Base-by-base conservation (phyloP, 2,113 vertebrate species). In the Bos indicus region DNA sequence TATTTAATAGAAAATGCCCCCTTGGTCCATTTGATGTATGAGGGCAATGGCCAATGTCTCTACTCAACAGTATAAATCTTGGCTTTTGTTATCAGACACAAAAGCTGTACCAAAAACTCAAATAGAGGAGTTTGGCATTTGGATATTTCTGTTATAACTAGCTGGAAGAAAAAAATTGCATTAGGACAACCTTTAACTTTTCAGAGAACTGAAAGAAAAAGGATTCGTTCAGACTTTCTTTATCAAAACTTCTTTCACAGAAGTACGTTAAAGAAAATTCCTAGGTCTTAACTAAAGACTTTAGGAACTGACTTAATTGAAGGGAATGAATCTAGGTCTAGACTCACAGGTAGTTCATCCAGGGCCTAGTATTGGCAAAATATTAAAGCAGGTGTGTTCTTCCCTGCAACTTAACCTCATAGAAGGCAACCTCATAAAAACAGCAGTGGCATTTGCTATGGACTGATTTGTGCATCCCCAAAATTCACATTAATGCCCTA, bases 211-310 rank as follows among this genome's bases (percentile, higher is more conserved):
- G 15, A 80, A 48, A 54, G 51, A 33, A 56, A 67, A 51, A 67
- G 25, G 2, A 14, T 0, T 51, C 30, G 19, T 71, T 94, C 14
- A 80, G 40, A 52, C 16, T 30, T 13, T 67, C 15, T 57, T 60
- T 56, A 92, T 51, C 26, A 91, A 97, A 90, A 91, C 4, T 60
- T 67, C 33, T 81, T 91, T 67, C n/a, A 93, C 6, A 56, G 25
- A 78, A 90, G 16, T 87, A 23, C 78, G 6, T 67, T 19, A 86
- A 86, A 84, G 54, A 92, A 96, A 80, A 16, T 89, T 57, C 71
- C 64, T 97, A 51, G 94, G 71, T 14, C 83, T 90, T 88, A 94
- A 78, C 56, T 96, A 88, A 93, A 51, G 36, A 71, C 40, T 78
- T 82, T 64, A 85, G 36, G 59, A 86, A 52, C 6, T 94, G 54